Evolutionary conservation across 2,888 invertebrate species (phyloP), one percentile per base, ranked within the genome.

Genomic region (Ariolimax columbianus): DNA sequence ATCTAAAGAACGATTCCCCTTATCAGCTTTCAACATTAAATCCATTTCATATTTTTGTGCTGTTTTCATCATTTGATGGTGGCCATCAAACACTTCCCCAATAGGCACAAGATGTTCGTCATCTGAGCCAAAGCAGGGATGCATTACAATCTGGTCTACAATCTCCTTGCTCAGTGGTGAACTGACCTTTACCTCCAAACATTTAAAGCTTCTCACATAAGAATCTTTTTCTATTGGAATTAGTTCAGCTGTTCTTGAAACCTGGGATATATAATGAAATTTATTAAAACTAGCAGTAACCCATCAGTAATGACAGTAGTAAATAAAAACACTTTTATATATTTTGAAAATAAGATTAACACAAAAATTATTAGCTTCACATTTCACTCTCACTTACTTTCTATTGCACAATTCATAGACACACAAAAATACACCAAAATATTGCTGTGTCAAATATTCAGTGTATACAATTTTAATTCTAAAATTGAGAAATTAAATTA

Each of bases 91-190:
- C 4, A 33, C 19, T 23, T 33, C 23, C 38, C 36, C 38, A 6
- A 1, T 26, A 26, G 14, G 33, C 1, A 26, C 9, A 33, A 9
- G 19, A 51, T 36, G 36, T 17, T 19, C 55, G 11, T 26, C 11
- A 59, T 59, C 59, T 55, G 59, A 55, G 23, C 14, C 36, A 72
- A 84, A 81, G 51, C 47, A 81, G n/a, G 81, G 81, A 70, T 81
- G 40, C 51, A 51, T 36, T 30, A 72, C 33, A 51, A 81, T 72
- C 55, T 51, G 51, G 9, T 81, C 55, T 6, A 51, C 26, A 6
- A 33, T 19, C n/a, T 51, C 51, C 55, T 47, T 70, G n/a, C 55
- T 59, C 6, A 73, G 59, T 38, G 14, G n/a, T 40, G 59, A 26
- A 19, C 30, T 43, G 1, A 59, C 82, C 75, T 82, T 59, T 2